phyloP scores from a whole-genome alignment of 2,797 vertebrate species.

The Amblyopsis hoosieri region DNA sequence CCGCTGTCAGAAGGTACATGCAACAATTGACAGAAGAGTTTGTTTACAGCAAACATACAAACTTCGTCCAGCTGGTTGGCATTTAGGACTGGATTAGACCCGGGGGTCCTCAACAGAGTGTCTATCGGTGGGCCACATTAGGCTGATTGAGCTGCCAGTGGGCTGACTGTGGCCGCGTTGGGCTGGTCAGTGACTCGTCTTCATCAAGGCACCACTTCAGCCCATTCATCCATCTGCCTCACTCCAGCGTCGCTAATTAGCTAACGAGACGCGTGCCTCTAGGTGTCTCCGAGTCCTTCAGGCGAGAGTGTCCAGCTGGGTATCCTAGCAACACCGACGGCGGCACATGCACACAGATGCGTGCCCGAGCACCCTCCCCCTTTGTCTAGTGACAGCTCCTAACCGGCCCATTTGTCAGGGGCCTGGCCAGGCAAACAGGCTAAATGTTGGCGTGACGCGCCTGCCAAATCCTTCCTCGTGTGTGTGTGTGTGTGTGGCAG shows the following conservation, averaged over 20 bases:
- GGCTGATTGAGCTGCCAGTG: no score
- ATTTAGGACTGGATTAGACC: no score
- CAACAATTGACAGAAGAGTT: no score
- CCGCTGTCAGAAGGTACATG: no score
- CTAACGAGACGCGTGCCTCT: conserved; percentile 29
- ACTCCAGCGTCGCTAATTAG: conserved; percentile 42
- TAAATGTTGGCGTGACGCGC: conserved; percentile 51
- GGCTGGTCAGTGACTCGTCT: neutral
- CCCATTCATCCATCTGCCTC: conserved; percentile 31
- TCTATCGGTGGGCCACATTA: no score
- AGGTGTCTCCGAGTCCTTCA: conserved; percentile 24
- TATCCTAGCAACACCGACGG: conserved; percentile 28
- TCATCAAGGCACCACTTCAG: conserved; percentile 5
- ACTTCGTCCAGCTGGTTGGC: no score
- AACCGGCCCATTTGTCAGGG: conserved; percentile 72
- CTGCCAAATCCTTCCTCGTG: conserved; percentile 48
- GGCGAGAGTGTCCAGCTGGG: conserved; percentile 47
- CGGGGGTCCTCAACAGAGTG: no score
- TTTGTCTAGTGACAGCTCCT: conserved; percentile 48
- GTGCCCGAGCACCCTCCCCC: neutral
- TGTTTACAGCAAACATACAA: no score
- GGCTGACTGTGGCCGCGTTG: neutral
- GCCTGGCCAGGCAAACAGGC: conserved; percentile 37
- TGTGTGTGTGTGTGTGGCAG: neutral
- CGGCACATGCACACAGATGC: conserved; percentile 6